Base-by-base conservation (phyloP, 2,888 invertebrate genomes). In the Lacanobia oleracea region DNA sequence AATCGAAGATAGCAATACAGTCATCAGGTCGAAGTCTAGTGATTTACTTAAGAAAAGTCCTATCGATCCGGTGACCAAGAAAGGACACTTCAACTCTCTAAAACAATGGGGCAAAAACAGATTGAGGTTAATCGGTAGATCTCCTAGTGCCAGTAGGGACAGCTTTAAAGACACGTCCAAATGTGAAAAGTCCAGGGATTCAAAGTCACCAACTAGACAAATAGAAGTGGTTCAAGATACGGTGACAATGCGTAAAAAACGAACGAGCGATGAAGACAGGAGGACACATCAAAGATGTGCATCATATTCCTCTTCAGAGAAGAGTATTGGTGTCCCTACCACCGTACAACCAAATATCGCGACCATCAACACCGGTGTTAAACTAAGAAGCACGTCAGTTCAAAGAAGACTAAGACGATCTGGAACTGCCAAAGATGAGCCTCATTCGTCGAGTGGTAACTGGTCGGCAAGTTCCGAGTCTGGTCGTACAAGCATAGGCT, bases 401-500 rank as follows among this genome's bases (percentile, higher is more conserved):
- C 97, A 98, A 91, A 97, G 97, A 85, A 95, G 98, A 81, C 96
- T 97, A 87, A 96, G 98, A 75, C 96, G 98, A 77, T 97, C 97
- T 51, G 97, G 97, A 23, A 93, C 96, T 60, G 96, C 96, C 59
- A 98, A 97, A 91, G 98, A 98, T 79, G 98, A 98, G 88, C 98
- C 97, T 50, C 98, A 98, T 93, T 98, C 98, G 1, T 98, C 98
- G 18, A 98, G 98, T 87, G 99, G 99, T 53, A 99, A 99, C 93
- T 99, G 99, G 99, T 98, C 98, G 84, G 99, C 98, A 2, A 99
- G 98, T 89, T 98, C 98, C 0, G 98, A 98, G 92, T 98, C 98
- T 67, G 98, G 98, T 27, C 96, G 98, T 77, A 98, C 98, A 8
- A 98, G 98, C 68, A 97, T 98, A 75, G 98, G 98, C 78, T 98